These are phyloP conservation scores for Caenorhabditis parvicauda DNA, from an alignment of 2,888 invertebrate species.

Conservation along the genomic window DNA sequence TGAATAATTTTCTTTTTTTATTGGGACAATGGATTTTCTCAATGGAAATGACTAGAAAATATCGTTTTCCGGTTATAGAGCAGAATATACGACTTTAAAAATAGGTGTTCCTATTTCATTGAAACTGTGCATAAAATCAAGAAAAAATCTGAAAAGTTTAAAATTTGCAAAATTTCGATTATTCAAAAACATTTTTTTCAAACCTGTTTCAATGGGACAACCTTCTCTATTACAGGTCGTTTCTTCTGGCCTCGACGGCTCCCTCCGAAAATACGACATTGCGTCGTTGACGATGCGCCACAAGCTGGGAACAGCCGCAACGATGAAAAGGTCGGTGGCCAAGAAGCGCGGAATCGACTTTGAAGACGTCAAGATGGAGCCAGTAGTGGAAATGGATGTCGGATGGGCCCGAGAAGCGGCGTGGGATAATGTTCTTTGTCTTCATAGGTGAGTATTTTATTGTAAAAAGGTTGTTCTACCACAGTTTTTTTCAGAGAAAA, in stretches of 20 bases:
- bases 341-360: conserved; percentile 20
- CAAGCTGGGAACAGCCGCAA: conserved; percentile 50
- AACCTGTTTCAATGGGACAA: neutral
- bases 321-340: conserved; percentile 9
- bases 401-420: conserved; percentile 50
- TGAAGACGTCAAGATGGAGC: conserved; percentile 26
- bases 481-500: neutral
- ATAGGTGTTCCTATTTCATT: too few species aligned
- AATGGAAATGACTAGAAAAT: too few species aligned
- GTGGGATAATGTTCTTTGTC: conserved; percentile 61
- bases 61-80: too few species aligned
- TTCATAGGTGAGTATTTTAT: conserved; percentile 34
- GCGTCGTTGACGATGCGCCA: conserved; percentile 38
- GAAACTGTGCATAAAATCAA: too few species aligned
- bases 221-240: conserved; percentile 25
- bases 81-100: too few species aligned
- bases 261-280: conserved; percentile 48
- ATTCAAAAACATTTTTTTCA: conserved; percentile 8
- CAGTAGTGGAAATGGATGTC: conserved; percentile 50
- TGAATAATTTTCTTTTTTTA: too few species aligned
- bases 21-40: too few species aligned
- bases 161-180: neutral
- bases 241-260: conserved; percentile 50
- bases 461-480: neutral
- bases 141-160: neutral